Percentiles rank a stretch among this genome's conserved stretches.
Conservation (phyloP, 2,888 invertebrate species). For the Drosophila kuntzei region DNA sequence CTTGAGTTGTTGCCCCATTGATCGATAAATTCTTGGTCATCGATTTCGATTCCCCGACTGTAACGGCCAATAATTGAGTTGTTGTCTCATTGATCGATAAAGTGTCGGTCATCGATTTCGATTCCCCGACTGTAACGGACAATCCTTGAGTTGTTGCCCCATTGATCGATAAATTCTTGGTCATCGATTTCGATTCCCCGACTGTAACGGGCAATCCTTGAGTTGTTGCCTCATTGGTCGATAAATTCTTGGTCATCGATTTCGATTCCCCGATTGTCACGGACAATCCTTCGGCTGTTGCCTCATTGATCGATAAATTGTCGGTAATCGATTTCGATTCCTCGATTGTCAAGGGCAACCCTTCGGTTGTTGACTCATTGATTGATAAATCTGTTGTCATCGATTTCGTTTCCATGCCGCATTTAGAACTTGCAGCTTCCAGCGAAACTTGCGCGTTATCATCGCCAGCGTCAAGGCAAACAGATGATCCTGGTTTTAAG, state of each 20-base stretch:
- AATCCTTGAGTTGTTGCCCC: background rate
- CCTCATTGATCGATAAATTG: too few relatives aligned
- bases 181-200: background rate
- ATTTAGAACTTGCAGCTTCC: background rate
- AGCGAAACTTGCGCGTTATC: too few relatives aligned
- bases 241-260: background rate
- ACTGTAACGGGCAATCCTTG: background rate
- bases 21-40: background rate
- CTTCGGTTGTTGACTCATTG: too few relatives aligned
- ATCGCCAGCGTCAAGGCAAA: background rate
- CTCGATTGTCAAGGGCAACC: too few relatives aligned
- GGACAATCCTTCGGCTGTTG: too few relatives aligned
- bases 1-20: background rate
- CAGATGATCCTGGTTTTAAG: background rate
- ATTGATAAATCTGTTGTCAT: too few relatives aligned
- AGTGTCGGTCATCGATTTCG: background rate
- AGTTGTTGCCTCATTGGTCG: background rate
- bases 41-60: too few relatives aligned
- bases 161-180: background rate
- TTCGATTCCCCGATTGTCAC: too few relatives aligned
- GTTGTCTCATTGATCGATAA: background rate
- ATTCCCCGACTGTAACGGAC: too few relatives aligned
- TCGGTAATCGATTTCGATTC: too few relatives aligned
- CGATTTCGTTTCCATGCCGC: too few relatives aligned
- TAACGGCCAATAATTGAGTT: background rate